These are phyloP conservation scores for Schrankia costaestrigalis DNA, from an alignment of 2,888 invertebrate genomes.

Conservation along the genomic window DNA sequence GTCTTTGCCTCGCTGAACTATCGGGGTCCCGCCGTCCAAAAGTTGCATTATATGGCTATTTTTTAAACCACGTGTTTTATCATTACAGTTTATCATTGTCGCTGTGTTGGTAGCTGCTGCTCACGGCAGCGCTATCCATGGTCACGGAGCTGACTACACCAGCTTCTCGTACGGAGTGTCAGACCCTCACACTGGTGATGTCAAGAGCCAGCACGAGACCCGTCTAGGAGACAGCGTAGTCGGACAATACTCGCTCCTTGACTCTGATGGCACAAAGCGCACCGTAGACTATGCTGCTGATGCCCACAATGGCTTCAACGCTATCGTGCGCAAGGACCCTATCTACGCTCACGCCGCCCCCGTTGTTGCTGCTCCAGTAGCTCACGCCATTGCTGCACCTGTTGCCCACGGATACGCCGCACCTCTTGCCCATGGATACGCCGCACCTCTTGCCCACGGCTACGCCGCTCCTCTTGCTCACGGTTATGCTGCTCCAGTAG, in stretches of 20 bases:
- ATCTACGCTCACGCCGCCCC: slow-evolving; percentile 53
- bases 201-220: slow-evolving; percentile 82
- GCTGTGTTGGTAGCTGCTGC: slow-evolving; percentile 70
- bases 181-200: slow-evolving; percentile 74
- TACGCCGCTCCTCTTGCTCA: slow-evolving; percentile 38
- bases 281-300: slow-evolving; percentile 82
- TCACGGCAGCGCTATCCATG: slow-evolving; percentile 64
- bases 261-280: slow-evolving; percentile 83
- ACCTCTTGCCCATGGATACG: slow-evolving; percentile 21
- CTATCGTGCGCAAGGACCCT: slow-evolving; percentile 77
- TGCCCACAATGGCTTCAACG: slow-evolving; percentile 79
- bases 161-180: slow-evolving; percentile 74
- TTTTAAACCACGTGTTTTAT: too few species aligned
- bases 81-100: slow-evolving; percentile 72
- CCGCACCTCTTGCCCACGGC: slow-evolving; percentile 34
- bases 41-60: too few species aligned
- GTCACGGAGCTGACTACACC: slow-evolving; percentile 63
- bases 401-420: slow-evolving; percentile 18
- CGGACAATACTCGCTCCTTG: slow-evolving; percentile 74
- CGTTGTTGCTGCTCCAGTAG: slow-evolving; percentile 45
- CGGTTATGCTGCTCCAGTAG: slow-evolving; percentile 17
- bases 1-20: too few species aligned
- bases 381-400: slow-evolving; percentile 26
- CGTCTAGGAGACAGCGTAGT: slow-evolving; percentile 83
- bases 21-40: too few species aligned